Evolutionary conservation across 2,113 vertebrate genomes (phyloP).

Genomic region (Nycticorax nycticorax): DNA sequence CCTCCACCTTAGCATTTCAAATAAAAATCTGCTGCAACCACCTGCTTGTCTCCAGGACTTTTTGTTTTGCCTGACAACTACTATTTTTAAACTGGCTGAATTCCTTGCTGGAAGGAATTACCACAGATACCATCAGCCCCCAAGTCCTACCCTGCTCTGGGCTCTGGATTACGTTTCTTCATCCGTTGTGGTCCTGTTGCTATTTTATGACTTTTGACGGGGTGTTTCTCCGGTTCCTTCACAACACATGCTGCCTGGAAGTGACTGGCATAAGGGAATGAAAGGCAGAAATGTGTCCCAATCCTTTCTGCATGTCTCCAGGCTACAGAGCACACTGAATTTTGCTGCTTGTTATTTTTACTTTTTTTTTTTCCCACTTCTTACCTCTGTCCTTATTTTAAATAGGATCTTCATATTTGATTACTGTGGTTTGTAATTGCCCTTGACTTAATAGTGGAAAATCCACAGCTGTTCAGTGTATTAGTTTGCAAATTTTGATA

Average conservation of each 20-base stretch:
- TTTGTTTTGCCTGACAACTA: conserved; percentile 36
- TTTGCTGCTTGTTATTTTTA: neutral
- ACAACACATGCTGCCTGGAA: neutral
- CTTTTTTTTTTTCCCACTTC: neutral
- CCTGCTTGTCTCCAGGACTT: conserved; percentile 1
- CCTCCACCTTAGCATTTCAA: neutral
- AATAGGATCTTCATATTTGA: neutral
- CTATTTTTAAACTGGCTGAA: conserved; percentile 46
- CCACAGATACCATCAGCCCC: neutral
- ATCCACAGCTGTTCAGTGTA: neutral
- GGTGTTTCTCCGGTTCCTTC: neutral
- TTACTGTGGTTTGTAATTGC: neutral
- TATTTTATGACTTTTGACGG: neutral
- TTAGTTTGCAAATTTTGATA: neutral
- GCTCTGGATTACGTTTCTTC: neutral
- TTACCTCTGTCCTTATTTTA: neutral
- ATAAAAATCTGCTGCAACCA: conserved; percentile 16
- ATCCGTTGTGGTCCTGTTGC: neutral
- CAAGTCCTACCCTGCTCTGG: neutral
- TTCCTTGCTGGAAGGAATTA: conserved; percentile 2
- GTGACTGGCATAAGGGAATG: neutral
- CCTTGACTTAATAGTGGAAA: neutral
- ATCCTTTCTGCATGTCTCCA: neutral
- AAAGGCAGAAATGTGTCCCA: neutral
- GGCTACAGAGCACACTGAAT: neutral